These are phyloP conservation scores for Pristionchus maxplancki DNA, from an alignment of 2,888 invertebrate genomes.

Conservation along the genomic window DNA sequence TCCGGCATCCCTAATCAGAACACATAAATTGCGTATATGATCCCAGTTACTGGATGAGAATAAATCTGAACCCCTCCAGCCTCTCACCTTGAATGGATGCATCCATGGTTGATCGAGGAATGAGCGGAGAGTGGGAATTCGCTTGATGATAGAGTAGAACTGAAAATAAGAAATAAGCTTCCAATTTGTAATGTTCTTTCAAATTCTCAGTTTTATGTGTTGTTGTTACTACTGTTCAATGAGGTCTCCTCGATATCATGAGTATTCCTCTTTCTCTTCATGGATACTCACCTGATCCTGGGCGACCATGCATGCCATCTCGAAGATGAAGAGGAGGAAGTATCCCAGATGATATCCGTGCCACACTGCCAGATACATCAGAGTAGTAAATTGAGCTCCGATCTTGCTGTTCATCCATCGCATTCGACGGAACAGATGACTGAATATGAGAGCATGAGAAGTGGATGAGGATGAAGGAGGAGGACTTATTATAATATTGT, in stretches of 20 bases:
- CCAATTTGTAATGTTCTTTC: neutral
- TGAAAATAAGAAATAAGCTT: conserved; percentile 55
- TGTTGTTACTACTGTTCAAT: conserved; percentile 35
- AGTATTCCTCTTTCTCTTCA: neutral
- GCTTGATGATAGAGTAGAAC: conserved; percentile 71
- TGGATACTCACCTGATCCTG: conserved; percentile 86
- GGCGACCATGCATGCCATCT: conserved; percentile 89
- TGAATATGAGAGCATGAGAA: too few species aligned
- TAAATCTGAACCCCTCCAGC: neutral
- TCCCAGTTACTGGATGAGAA: too few species aligned
- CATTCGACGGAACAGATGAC: conserved; percentile 90
- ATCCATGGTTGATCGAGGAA: conserved; percentile 65
- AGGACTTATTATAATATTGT: too few species aligned
- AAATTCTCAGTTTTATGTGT: neutral
- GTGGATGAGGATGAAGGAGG: neutral
- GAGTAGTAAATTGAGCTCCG: conserved; percentile 87
- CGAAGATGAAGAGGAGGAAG: conserved; percentile 92
- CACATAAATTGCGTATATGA: too few species aligned
- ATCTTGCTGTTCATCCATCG: conserved; percentile 90
- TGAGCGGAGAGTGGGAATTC: conserved; percentile 67
- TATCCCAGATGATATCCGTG: conserved; percentile 96
- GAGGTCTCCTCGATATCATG: too few species aligned
- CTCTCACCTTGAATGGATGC: conserved; percentile 55
- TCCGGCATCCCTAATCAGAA: too few species aligned
- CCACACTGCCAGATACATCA: conserved; percentile 93